Evolutionary conservation across 2,888 invertebrate genomes (phyloP).

Genomic region (Gortyna flavago): DNA sequence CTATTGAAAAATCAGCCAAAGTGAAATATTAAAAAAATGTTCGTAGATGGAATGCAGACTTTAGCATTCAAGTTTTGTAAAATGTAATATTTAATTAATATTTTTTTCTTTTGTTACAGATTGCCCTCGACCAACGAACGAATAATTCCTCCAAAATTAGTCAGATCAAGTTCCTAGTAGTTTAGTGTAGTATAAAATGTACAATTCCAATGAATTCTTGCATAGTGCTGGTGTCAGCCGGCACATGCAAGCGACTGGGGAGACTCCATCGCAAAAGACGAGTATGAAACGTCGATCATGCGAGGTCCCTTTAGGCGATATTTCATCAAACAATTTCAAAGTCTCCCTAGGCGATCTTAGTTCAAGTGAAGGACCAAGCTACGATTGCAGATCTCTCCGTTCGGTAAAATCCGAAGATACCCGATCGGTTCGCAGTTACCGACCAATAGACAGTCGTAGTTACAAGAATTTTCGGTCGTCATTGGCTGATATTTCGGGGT

Average conservation of each 20-base stretch:
- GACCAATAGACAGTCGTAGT: constrained; percentile 86
- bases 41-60: neutral
- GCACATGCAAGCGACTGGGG: constrained; percentile 88
- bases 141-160: constrained; percentile 87
- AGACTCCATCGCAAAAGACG: constrained; percentile 86
- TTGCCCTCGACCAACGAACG: constrained; percentile 75
- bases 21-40: no score
- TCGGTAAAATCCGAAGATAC: constrained; percentile 84
- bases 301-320: constrained; percentile 87
- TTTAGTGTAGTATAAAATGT: constrained; percentile 81
- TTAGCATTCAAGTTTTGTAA: neutral
- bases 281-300: constrained; percentile 87
- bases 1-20: neutral
- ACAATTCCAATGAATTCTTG: constrained; percentile 86
- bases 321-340: constrained; percentile 86
- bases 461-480: constrained; percentile 87
- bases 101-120: constrained; percentile 83
- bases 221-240: constrained; percentile 88
- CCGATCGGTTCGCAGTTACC: constrained; percentile 79
- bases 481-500: constrained; percentile 81
- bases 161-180: constrained; percentile 87
- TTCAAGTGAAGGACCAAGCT: constrained; percentile 78
- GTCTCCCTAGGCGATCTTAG: constrained; percentile 85
- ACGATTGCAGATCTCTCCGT: constrained; percentile 82
- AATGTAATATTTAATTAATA: neutral